Base-by-base conservation (phyloP, 2,888 invertebrate genomes). In the Conistra vaccinii region DNA sequence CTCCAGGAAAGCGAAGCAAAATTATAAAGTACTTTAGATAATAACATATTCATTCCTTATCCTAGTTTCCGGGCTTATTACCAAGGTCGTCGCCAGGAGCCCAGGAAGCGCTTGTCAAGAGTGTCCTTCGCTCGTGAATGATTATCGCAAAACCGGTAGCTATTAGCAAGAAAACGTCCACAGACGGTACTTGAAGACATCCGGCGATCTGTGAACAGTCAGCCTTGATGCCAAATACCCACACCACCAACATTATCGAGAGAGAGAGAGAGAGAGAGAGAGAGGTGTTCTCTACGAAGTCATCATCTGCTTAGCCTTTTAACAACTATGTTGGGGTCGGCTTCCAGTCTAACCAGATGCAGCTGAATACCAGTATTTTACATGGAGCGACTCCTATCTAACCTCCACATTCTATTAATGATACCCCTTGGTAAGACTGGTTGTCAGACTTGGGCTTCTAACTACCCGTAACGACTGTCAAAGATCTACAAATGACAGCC, bases 1-100 rank as follows among this genome's bases (percentile, higher is more conserved):
- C 67, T 57, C n/a, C 9, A 32, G 1, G n/a, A n/a, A n/a, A 32
- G 23, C 42, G 20, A 10, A 14, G 2, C 45, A 5, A 14, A 51
- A 20, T 32, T 20, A 29, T 7, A 5, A 20, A 20, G 51, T 45
- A 20, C 39, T 32, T n/a, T 2, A 60, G 0, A 74, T 1, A 39
- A 35, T 69, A 1, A 76, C 0, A n/a, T 69, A 76, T 76, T 77
- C 77, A 76, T 35, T 35, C 14, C 35, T 45, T 69, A 76, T 69
- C 53, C 51, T 9, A 6, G 3, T 20, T 35, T 76, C 75, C 75
- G 68, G 76, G 1, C 53, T 65, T 35, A 66, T 29, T 23, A 69
- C 26, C 60, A 76, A 76, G 76, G 76, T 53, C 60, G 53, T n/a
- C n/a, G 3, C 53, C 69, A 60, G 57, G 26, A 26, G 55, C 26